A percentile compares a stretch with the other conserved stretches of the same genome.
phyloP scores from a whole-genome alignment of 2,888 invertebrate genomes.

The Liposcelis brunnea region DNA sequence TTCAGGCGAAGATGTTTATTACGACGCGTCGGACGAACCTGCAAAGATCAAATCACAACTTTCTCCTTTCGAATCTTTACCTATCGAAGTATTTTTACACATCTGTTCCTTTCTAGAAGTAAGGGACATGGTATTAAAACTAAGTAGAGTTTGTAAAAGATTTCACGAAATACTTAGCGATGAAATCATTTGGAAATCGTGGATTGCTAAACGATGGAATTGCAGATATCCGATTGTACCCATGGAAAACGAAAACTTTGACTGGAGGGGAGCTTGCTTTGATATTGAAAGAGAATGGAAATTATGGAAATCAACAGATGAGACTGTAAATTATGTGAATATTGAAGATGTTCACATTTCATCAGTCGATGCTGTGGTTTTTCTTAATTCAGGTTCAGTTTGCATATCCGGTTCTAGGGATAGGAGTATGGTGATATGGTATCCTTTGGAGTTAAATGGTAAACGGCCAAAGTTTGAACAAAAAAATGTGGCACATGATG shows the following conservation, averaged over 20 bases:
- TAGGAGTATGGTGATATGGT: slow-evolving; percentile 36
- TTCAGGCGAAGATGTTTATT: too few relatives aligned
- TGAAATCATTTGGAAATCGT: slow-evolving; percentile 34
- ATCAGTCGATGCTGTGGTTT: slow-evolving; percentile 37
- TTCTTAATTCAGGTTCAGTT: slow-evolving; percentile 34
- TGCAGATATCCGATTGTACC: not conserved
- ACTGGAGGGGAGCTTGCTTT: slow-evolving; percentile 32
- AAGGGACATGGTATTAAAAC: slow-evolving; percentile 32
- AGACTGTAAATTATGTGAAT: slow-evolving; percentile 31
- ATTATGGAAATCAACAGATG: slow-evolving; percentile 34
- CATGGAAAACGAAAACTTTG: slow-evolving; percentile 8
- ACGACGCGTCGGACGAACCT: too few relatives aligned
- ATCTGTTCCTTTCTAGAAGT: slow-evolving; percentile 41
- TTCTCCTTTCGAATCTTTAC: not conserved
- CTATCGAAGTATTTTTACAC: slow-evolving; percentile 32
- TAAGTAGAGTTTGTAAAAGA: slow-evolving; percentile 36
- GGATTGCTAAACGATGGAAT: slow-evolving; percentile 12
- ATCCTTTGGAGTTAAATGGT: slow-evolving; percentile 26
- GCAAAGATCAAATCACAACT: too few relatives aligned
- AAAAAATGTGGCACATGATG: slow-evolving; percentile 34
- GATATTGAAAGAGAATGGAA: slow-evolving; percentile 38
- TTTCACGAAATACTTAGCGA: slow-evolving; percentile 37
- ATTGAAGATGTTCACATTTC: slow-evolving; percentile 37
- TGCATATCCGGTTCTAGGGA: slow-evolving; percentile 42
- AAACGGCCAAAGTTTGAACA: slow-evolving; percentile 22